Percentiles rank a stretch among this genome's conserved stretches.
phyloP scores from a whole-genome alignment of 2,888 invertebrate genomes.

The Morpho deidamia region DNA sequence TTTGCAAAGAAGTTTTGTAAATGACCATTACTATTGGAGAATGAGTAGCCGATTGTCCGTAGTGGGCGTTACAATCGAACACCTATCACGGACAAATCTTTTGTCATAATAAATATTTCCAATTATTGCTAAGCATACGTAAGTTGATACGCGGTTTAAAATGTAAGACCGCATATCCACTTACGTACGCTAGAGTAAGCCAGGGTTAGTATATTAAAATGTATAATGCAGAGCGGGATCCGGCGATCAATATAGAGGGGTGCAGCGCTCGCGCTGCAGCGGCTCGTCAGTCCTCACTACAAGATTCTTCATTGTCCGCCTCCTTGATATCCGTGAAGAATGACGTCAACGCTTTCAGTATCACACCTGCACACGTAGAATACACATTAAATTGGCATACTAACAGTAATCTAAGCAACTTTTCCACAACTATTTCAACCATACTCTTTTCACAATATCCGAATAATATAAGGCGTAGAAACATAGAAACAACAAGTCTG shows the following conservation, averaged over 20 bases:
- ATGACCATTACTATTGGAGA: too few species aligned
- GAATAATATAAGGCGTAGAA: too few species aligned
- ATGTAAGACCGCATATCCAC: not conserved
- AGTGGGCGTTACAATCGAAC: not conserved
- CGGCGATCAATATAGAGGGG: constrained; percentile 20
- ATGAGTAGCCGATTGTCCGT: constrained; percentile 2
- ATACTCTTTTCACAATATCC: too few species aligned
- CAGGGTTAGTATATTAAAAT: constrained; percentile 60
- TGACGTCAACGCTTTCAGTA: constrained; percentile 84
- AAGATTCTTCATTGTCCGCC: constrained; percentile 80
- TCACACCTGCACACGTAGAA: constrained; percentile 74
- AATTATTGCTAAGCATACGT: too few species aligned
- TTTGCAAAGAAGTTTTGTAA: too few species aligned
- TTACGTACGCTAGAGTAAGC: constrained; percentile 31
- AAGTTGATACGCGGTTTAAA: not conserved
- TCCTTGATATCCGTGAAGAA: constrained; percentile 85
- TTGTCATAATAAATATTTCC: not conserved
- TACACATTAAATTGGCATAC: too few species aligned
- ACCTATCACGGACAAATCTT: not conserved
- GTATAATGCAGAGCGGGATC: constrained; percentile 34
- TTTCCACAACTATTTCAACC: too few species aligned
- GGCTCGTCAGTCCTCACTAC: constrained; percentile 70
- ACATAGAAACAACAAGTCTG: too few species aligned
- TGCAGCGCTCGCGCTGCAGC: constrained; percentile 34
- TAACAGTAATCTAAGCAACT: too few species aligned